phyloP scores from a whole-genome alignment of 1,140 invertebrate genomes.

The Drosophila neocordata region DNA sequence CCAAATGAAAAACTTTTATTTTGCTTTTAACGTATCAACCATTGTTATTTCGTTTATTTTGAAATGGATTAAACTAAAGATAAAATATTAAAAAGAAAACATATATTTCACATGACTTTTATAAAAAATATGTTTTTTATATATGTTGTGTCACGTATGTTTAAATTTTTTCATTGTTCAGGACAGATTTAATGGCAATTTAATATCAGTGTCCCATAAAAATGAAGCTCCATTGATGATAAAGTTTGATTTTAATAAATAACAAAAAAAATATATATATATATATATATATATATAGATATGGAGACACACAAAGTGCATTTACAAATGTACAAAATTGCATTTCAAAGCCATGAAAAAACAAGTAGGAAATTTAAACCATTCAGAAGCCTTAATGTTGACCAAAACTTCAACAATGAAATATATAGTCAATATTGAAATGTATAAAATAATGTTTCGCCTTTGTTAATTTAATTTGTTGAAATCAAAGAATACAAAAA shows the following conservation, averaged over 20 bases:
- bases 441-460: background rate
- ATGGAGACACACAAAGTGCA: background rate
- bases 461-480: background rate
- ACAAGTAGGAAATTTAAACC: background rate
- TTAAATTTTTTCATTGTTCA: conserved; percentile 8
- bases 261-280: conserved; percentile 23
- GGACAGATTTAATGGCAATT: conserved; percentile 14
- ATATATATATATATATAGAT: conserved; percentile 25
- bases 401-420: background rate
- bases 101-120: too few species aligned
- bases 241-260: conserved; percentile 55
- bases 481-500: background rate
- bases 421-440: background rate
- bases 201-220: background rate
- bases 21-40: too few species aligned
- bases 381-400: background rate
- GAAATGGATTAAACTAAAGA: too few species aligned
- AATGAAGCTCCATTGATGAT: conserved; percentile 28
- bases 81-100: too few species aligned
- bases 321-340: background rate
- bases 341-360: too few species aligned
- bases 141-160: conserved; percentile 27
- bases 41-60: too few species aligned
- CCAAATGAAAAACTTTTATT: too few species aligned
- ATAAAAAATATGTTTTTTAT: conserved; percentile 20